A percentile compares a stretch with the other conserved stretches of the same genome.
Evolutionary conservation across 2,888 invertebrate genomes (phyloP).

Genomic region (Agrochola lota): DNA sequence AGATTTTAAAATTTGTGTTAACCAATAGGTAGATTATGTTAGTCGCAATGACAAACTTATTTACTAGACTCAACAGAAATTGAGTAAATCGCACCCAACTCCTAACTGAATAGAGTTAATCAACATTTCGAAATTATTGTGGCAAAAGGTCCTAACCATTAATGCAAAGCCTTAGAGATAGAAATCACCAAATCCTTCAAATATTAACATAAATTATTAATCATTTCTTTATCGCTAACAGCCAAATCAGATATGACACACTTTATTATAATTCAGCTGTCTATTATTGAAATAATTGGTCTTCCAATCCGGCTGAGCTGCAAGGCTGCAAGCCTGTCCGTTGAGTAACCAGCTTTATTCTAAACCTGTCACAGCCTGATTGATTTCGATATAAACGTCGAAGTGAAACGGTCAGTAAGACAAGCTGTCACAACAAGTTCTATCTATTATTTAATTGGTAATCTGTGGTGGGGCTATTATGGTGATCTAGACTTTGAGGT

Average conservation of each 20-base stretch:
- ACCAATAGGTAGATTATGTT: too few relatives aligned
- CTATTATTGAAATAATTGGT: constrained; percentile 46
- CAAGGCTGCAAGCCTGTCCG: constrained; percentile 9
- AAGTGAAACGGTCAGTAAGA: constrained; percentile 46
- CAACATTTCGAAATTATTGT: constrained; percentile 11
- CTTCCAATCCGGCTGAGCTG: constrained; percentile 42
- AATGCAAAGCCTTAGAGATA: constrained; percentile 33
- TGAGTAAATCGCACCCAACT: not conserved
- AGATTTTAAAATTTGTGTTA: too few relatives aligned
- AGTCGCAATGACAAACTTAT: too few relatives aligned
- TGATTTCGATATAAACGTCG: constrained; percentile 49
- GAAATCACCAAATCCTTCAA: constrained; percentile 21
- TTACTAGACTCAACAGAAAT: not conserved
- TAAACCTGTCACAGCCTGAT: constrained; percentile 48
- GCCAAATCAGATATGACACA: constrained; percentile 24
- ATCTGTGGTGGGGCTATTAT: constrained; percentile 6
- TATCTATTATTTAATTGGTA: constrained; percentile 36
- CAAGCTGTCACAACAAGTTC: constrained; percentile 51
- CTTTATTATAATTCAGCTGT: constrained; percentile 25
- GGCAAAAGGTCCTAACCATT: constrained; percentile 6
- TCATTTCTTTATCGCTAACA: constrained; percentile 11
- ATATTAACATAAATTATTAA: constrained; percentile 43
- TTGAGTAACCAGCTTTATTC: constrained; percentile 52
- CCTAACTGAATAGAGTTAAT: constrained; percentile 5
- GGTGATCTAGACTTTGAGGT: constrained; percentile 34